These are phyloP conservation scores for Perizoma flavofasciatum DNA, from an alignment of 2,888 invertebrate species.

Conservation along the genomic window DNA sequence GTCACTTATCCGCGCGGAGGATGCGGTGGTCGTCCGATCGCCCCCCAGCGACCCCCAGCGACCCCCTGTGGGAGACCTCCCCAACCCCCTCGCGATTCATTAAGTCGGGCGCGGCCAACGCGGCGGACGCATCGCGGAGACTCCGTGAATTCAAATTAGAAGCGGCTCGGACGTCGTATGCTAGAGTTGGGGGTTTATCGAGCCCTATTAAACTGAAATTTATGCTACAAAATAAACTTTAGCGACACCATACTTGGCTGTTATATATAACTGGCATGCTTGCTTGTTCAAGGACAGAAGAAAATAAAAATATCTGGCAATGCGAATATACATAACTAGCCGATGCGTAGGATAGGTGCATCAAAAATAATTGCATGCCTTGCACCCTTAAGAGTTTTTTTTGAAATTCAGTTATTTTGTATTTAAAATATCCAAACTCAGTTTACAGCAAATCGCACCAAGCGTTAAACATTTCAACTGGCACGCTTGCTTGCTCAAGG, in stretches of 20 bases:
- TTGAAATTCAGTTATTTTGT: no score
- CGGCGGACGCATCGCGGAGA: slow-evolving; percentile 83
- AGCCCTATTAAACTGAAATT: slow-evolving; percentile 28
- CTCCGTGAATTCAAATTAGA: slow-evolving; percentile 84
- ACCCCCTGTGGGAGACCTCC: slow-evolving; percentile 52
- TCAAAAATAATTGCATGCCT: no score
- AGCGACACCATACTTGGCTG: not conserved
- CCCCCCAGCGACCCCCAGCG: slow-evolving; percentile 58
- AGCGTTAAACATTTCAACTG: no score
- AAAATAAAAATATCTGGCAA: not conserved
- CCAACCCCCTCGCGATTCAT: slow-evolving; percentile 77
- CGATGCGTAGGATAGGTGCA: no score
- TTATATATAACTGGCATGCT: not conserved
- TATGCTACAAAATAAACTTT: slow-evolving; percentile 30
- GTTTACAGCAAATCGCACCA: no score
- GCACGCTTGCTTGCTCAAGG: no score
- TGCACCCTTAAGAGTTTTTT: no score
- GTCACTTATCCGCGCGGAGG: slow-evolving; percentile 84
- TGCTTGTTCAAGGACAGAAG: no score
- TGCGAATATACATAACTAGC: no score
- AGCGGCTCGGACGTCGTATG: slow-evolving; percentile 80
- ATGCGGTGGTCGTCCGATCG: slow-evolving; percentile 81
- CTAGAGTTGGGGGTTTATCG: slow-evolving; percentile 56
- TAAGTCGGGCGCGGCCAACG: slow-evolving; percentile 83
- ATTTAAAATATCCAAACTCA: no score